Percentiles rank a stretch among this genome's conserved stretches.
Conservation (phyloP, 1,140 invertebrate species). For the Limonius californicus region DNA sequence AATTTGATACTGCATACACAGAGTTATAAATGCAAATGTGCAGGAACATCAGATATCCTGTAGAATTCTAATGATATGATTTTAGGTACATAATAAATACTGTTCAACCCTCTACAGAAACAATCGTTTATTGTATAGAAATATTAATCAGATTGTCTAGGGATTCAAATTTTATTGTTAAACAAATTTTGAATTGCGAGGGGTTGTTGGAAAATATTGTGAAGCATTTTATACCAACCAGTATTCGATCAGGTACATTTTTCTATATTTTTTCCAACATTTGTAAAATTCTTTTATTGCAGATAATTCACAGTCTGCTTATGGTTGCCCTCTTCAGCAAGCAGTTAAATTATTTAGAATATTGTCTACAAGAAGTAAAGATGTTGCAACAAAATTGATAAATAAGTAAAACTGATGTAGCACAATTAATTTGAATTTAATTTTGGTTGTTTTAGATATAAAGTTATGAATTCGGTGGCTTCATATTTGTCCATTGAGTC, state of each 20-base stretch:
- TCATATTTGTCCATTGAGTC: constrained; percentile 50
- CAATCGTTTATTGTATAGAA: constrained; percentile 64
- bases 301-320: constrained; percentile 18
- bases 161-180: constrained; percentile 59
- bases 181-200: constrained; percentile 55
- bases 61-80: too few relatives aligned
- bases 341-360: constrained; percentile 54
- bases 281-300: not conserved
- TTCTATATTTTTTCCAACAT: too few relatives aligned
- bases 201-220: constrained; percentile 57
- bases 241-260: constrained; percentile 17
- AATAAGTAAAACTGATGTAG: constrained; percentile 33
- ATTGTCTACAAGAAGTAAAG: constrained; percentile 48
- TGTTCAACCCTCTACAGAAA: constrained; percentile 60
- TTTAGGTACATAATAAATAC: constrained; percentile 65
- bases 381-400: constrained; percentile 41
- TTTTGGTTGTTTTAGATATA: constrained; percentile 47
- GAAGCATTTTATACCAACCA: constrained; percentile 56
- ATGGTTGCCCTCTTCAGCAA: constrained; percentile 49
- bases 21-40: too few relatives aligned
- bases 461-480: constrained; percentile 49
- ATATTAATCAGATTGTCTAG: constrained; percentile 65
- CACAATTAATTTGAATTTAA: not conserved
- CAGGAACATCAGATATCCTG: too few relatives aligned
- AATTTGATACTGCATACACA: too few relatives aligned